Percentiles rank a stretch among this genome's conserved stretches.
phyloP scores from a whole-genome alignment of 2,113 vertebrate species.

The Rhadina sibilatrix region DNA sequence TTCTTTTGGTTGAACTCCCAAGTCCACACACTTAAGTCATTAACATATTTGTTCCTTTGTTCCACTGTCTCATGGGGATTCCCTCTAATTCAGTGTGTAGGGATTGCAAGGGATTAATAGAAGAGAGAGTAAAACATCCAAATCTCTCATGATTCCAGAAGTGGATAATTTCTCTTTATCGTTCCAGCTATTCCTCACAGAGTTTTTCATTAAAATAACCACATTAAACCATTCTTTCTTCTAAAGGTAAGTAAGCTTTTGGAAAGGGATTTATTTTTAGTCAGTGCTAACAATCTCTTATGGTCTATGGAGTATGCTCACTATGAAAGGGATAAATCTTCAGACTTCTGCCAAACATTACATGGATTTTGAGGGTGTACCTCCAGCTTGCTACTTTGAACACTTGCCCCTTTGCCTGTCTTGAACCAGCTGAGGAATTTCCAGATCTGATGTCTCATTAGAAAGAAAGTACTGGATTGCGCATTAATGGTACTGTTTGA shows the following conservation, averaged over 20 bases:
- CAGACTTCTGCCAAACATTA: conserved; percentile 50
- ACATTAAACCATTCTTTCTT: background rate
- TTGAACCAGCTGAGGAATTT: conserved; percentile 47
- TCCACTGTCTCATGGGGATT: background rate
- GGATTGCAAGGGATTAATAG: background rate
- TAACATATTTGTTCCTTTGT: background rate
- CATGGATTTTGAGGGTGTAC: background rate
- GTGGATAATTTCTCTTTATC: background rate
- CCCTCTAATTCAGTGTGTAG: background rate
- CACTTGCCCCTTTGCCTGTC: conserved; percentile 27
- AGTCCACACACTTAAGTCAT: background rate
- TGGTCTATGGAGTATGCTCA: background rate
- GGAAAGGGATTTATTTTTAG: conserved; percentile 36
- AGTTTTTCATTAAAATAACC: background rate
- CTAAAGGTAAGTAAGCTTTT: background rate
- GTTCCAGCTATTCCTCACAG: background rate
- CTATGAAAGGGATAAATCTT: conserved; percentile 41
- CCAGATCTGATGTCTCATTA: conserved; percentile 43
- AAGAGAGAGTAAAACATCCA: background rate
- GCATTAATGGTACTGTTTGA: conserved; percentile 52
- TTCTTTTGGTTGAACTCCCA: background rate
- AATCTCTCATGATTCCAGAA: background rate
- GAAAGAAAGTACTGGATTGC: conserved; percentile 55
- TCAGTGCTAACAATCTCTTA: conserved; percentile 27
- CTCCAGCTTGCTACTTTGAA: conserved; percentile 41